Base-by-base conservation (phyloP, 1,140 invertebrate genomes). In the Plectrocnemia conspersa region DNA sequence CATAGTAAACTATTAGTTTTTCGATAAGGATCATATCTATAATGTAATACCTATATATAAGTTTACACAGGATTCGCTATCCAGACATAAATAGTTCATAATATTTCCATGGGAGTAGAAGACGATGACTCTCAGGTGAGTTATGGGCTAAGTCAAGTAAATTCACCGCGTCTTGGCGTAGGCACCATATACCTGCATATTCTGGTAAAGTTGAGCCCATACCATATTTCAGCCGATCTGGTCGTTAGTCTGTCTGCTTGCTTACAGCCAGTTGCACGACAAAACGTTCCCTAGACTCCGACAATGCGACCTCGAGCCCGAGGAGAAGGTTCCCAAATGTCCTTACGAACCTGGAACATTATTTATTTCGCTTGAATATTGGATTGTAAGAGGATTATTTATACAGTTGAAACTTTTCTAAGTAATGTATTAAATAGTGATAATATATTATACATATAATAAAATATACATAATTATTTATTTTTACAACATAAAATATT, bases 191-290 rank as follows among this genome's bases (percentile, higher is more conserved):
- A 27, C 47, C 47, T 18, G 47, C 15, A 38, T 50, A 35, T 16
- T 38, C 21, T 16, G 33, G 22, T 18, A 18, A 27, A 38, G 35
- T 38, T 38, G 35, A 38, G 35, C 35, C 35, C 35, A 38, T 16
- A 38, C 29, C 47, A 35, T 50, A 50, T 50, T 50, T 50, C 47
- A 50, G 38, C 11, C 32, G 47, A 35, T 38, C 33, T 25, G 47
- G 47, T 50, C 47, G 47, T 50, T 50, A 50, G 47, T 13, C 47
- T 50, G 47, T 50, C 47, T 38, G 46, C 16, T 13, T n/a, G 23
- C 44, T n/a, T 24, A 38, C 21, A 27, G 32, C 44, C 44, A 47
- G 25, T 38, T 50, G 47, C 47, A 50, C 47, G 47, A 50, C 47
- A 50, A 50, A 50, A 50, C 23, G 47, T 50, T 50, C n/a, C 46